Conservation (phyloP, 35 echinoderm and acorn worm genomes). For the Apostichopus parvimensis region DNA sequence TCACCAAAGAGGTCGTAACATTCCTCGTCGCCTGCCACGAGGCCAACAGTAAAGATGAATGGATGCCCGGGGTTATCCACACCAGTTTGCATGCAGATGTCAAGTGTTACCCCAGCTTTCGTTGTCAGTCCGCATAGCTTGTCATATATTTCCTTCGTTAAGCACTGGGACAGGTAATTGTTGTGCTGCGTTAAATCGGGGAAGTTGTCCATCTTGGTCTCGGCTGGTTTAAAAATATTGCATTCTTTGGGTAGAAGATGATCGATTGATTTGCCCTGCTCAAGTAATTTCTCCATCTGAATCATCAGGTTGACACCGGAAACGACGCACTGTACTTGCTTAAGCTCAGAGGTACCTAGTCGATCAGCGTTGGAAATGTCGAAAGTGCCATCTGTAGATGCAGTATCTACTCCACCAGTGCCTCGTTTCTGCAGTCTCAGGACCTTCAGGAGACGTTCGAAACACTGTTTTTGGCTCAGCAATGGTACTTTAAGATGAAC, state of each 20-base stretch:
- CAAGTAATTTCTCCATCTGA: conserved; percentile 87
- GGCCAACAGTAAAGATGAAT: conserved; percentile 95
- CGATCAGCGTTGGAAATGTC: conserved; percentile 96
- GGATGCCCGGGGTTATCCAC: conserved; percentile 98
- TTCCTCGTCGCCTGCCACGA: conserved; percentile 97
- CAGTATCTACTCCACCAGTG: conserved; percentile 98
- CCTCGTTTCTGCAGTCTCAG: conserved; percentile 91
- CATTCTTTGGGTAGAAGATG: conserved; percentile 75
- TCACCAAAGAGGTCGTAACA: conserved; percentile 86
- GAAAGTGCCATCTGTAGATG: conserved; percentile 99
- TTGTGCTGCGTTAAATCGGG: conserved; percentile 91
- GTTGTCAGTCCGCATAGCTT: conserved; percentile 75
- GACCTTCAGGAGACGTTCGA: conserved; percentile 76
- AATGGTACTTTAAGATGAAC: conserved; percentile 92
- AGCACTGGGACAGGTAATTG: conserved; percentile 83
- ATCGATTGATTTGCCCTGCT: conserved; percentile 72
- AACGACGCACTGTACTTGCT: conserved; percentile 87
- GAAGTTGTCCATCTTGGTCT: conserved; percentile 74
- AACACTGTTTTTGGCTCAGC: conserved; percentile 75
- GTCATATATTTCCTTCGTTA: conserved; percentile 83
- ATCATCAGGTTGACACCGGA: conserved; percentile 88
- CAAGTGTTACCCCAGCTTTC: conserved; percentile 69
- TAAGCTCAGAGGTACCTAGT: conserved; percentile 92
- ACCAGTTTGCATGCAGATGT: conserved; percentile 93
- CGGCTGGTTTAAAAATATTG: conserved; percentile 61